phyloP scores from a whole-genome alignment of 1,140 invertebrate genomes.

The Diabrotica undecimpunctata region DNA sequence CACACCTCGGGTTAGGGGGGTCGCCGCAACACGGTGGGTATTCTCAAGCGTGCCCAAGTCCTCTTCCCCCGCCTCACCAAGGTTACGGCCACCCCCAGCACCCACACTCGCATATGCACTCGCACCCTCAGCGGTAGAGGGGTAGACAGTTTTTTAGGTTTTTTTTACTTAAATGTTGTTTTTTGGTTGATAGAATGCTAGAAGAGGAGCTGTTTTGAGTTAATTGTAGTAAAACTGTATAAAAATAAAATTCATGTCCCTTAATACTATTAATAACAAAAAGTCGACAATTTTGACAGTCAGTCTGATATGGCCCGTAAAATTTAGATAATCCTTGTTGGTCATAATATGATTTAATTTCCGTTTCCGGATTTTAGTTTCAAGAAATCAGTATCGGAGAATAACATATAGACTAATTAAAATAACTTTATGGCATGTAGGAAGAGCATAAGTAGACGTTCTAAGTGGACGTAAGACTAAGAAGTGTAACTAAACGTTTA shows the following conservation, averaged over 20 bases:
- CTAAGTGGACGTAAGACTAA: too few relatives aligned
- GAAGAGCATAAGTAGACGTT: too few relatives aligned
- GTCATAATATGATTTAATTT: too few relatives aligned
- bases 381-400: too few relatives aligned
- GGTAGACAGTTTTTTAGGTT: constrained; percentile 1
- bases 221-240: not conserved
- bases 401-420: too few relatives aligned
- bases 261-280: too few relatives aligned
- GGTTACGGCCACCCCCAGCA: constrained; percentile 59
- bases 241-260: not conserved
- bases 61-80: constrained; percentile 59
- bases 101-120: constrained; percentile 59
- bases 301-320: too few relatives aligned
- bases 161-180: constrained; percentile 3
- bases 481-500: too few relatives aligned
- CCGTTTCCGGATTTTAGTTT: too few relatives aligned
- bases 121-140: constrained; percentile 66
- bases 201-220: not conserved
- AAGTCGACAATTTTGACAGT: too few relatives aligned
- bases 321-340: too few relatives aligned
- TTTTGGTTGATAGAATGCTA: not conserved
- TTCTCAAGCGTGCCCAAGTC: constrained; percentile 56
- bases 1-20: constrained; percentile 49
- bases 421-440: too few relatives aligned
- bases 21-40: constrained; percentile 59